Evolutionary conservation across 2,888 invertebrate species (phyloP).

Genomic region (Leucophora obtusa): DNA sequence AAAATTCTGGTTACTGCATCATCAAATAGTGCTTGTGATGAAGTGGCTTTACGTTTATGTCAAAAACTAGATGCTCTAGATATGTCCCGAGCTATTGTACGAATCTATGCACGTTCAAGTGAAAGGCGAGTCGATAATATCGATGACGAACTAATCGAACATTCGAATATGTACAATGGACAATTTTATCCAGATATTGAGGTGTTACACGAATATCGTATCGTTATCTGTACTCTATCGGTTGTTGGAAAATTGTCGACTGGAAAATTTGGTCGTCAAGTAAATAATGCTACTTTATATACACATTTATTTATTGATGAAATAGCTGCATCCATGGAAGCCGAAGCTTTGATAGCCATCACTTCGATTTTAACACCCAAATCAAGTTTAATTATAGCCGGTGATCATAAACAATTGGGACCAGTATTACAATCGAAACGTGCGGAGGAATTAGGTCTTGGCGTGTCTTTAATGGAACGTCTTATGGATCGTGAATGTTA

Average conservation of each 20-base stretch:
- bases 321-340: slow-evolving; percentile 86
- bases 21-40: slow-evolving; percentile 87
- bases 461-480: slow-evolving; percentile 84
- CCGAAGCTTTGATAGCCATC: slow-evolving; percentile 82
- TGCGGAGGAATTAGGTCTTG: slow-evolving; percentile 70
- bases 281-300: slow-evolving; percentile 75
- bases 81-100: slow-evolving; percentile 73
- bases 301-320: slow-evolving; percentile 88
- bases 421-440: slow-evolving; percentile 80
- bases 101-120: slow-evolving; percentile 78
- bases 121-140: slow-evolving; percentile 76
- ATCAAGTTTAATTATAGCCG: slow-evolving; percentile 71
- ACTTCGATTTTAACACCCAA: slow-evolving; percentile 26
- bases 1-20: slow-evolving; percentile 83
- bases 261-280: slow-evolving; percentile 72
- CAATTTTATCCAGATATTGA: slow-evolving; percentile 79
- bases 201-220: slow-evolving; percentile 80
- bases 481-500: slow-evolving; percentile 81
- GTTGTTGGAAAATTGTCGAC: slow-evolving; percentile 80
- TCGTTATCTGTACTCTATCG: slow-evolving; percentile 83
- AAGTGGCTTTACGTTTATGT: slow-evolving; percentile 80
- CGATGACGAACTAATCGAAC: slow-evolving; percentile 74
- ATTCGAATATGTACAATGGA: slow-evolving; percentile 77
- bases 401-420: slow-evolving; percentile 87
- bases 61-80: slow-evolving; percentile 63